Evolutionary conservation across 2,113 vertebrate genomes (phyloP), one percentile per base, ranked within the genome.

Genomic region (Pelvicachromis taeniatus): DNA sequence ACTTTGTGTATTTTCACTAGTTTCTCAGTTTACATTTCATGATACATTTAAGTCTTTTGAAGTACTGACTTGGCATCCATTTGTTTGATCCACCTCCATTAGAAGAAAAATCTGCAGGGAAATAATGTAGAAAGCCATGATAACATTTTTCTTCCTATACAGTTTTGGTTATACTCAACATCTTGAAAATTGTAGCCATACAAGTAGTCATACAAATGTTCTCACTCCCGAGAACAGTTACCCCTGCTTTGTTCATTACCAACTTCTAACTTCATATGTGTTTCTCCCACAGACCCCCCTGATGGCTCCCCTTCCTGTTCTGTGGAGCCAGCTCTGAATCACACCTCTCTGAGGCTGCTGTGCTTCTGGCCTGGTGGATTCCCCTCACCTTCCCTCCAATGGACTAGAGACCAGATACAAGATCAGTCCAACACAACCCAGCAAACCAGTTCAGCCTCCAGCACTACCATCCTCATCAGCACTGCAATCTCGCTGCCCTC

Each of bases 401-500:
- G 65, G 65, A 70, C 38, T 45, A 21, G 65, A 70, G 65, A 70
- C 5, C 65, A 48, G 65, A 45, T 29, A 17, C 21, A 48, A 29
- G 14, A 45, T 45, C 40, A 70, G 21, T 29, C 0, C 3, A 68
- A 79, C 40, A 59, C 5, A 38, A 4, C 80, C 14, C 83, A 88
- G 29, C 78, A 45, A 19, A 85, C 84, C 3, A 84, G 52, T 80
- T 35, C 56, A 11, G 87, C 80, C 1, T 83, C 91, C 53, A 95
- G 95, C 90, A 96, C 95, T 12, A 59, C 56, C 29, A 59, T 59
- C 16, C 2, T 63, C 6, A 65, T 91, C 58, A 95, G 95, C 90
- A 96, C 95, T 11, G 81, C 94, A 84, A 95, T 96, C 84, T 93
- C 95, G 89, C 94, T 96, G 84, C 93, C 84, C 1, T 53, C 84